A percentile compares a stretch with the other conserved stretches of the same genome.
phyloP scores from a whole-genome alignment of 2,888 invertebrate species.

The Parnassius orleans region DNA sequence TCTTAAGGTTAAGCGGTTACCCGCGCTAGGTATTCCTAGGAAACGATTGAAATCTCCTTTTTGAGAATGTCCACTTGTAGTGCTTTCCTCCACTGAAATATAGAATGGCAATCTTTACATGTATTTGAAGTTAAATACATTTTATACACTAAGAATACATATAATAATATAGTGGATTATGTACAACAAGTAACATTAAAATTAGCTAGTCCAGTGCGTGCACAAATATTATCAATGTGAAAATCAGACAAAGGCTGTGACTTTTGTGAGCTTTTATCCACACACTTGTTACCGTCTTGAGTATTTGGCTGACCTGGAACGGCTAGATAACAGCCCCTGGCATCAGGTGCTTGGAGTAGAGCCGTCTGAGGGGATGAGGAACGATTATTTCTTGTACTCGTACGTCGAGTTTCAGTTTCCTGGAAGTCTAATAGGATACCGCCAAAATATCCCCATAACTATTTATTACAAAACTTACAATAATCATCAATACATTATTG shows the following conservation, averaged over 20 bases:
- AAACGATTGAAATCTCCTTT: conserved; percentile 83
- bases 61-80: conserved; percentile 68
- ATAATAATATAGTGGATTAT: conserved; percentile 29
- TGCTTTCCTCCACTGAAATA: conserved; percentile 79
- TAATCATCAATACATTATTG: background rate
- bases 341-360: conserved; percentile 77
- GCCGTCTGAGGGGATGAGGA: conserved; percentile 74
- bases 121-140: background rate
- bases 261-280: conserved; percentile 49
- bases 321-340: conserved; percentile 82
- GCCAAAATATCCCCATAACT: conserved; percentile 40
- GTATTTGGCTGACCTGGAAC: conserved; percentile 80
- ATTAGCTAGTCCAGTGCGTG: conserved; percentile 58
- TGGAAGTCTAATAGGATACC: conserved; percentile 73
- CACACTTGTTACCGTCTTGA: conserved; percentile 50
- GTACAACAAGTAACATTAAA: conserved; percentile 39
- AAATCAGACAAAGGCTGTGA: conserved; percentile 52
- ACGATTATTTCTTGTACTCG: conserved; percentile 69
- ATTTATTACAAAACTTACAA: conserved; percentile 16
- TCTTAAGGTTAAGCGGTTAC: conserved; percentile 71
- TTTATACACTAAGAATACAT: conserved; percentile 20
- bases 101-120: conserved; percentile 50
- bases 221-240: conserved; percentile 41
- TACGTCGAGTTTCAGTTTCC: conserved; percentile 75
- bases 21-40: conserved; percentile 84